These are phyloP conservation scores for Turnix velox DNA, from an alignment of 2,113 vertebrate genomes.

Conservation along the genomic window DNA sequence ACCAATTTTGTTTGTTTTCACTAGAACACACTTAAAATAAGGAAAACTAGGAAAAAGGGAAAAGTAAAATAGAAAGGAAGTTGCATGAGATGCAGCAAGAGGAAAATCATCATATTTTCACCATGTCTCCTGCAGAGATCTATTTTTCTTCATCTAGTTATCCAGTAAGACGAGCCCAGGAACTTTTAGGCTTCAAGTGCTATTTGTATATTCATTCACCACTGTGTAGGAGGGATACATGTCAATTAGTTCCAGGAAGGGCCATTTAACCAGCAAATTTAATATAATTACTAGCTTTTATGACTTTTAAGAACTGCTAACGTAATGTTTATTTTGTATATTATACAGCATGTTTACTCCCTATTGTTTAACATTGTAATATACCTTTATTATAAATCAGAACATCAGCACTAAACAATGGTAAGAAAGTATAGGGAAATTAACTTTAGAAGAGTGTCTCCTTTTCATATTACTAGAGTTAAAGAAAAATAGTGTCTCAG, in stretches of 20 bases:
- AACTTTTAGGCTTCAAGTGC: neutral
- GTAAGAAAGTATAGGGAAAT: neutral
- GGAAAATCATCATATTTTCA: neutral
- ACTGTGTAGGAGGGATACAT: neutral
- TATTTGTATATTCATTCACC: neutral
- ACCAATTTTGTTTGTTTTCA: neutral
- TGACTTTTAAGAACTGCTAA: neutral
- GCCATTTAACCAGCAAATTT: neutral
- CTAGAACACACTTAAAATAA: neutral
- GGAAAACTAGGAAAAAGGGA: rapidly evolving
- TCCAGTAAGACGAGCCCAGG: neutral
- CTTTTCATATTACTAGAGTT: no score
- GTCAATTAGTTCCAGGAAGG: neutral
- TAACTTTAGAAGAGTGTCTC: no score
- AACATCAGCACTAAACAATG: neutral
- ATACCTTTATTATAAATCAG: neutral
- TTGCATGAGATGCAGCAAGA: neutral
- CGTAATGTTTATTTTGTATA: neutral
- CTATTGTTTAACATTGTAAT: neutral
- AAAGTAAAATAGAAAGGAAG: neutral
- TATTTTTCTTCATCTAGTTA: neutral
- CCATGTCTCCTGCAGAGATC: neutral
- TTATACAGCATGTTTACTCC: neutral
- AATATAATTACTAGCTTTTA: neutral
- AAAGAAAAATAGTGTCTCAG: neutral